Evolutionary conservation across 1,140 invertebrate species (phyloP).

Genomic region (Sipha flava): DNA sequence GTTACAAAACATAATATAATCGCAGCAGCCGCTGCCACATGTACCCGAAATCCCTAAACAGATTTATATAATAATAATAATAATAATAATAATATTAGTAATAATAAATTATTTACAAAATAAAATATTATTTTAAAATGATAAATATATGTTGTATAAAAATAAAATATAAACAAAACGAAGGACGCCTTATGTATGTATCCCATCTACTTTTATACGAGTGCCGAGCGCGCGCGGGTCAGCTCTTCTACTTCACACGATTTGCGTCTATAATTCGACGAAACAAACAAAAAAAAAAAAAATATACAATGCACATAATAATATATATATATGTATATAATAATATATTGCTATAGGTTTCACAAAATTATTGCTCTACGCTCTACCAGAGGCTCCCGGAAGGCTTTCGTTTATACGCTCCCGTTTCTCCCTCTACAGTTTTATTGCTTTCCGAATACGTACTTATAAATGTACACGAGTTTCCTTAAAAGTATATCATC

Average conservation of each 20-base stretch:
- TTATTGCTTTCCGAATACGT: constrained; percentile 32
- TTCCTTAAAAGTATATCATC: background rate
- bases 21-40: too few relatives aligned
- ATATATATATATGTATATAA: background rate
- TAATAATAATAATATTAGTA: background rate
- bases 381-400: background rate
- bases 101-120: background rate
- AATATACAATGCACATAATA: background rate
- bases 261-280: background rate
- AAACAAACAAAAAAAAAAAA: background rate
- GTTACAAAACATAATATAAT: background rate
- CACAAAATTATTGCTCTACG: constrained; percentile 20
- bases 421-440: constrained; percentile 26
- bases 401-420: background rate
- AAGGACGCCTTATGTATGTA: too few relatives aligned
- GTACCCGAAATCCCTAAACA: background rate
- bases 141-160: background rate
- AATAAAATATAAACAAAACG: background rate
- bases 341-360: constrained; percentile 9
- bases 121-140: background rate
- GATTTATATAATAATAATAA: too few relatives aligned
- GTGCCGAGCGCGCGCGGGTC: too few relatives aligned
- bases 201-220: too few relatives aligned
- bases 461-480: background rate
- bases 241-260: too few relatives aligned